A percentile compares a stretch with the other conserved stretches of the same genome.
phyloP scores from a whole-genome alignment of 2,113 vertebrate species.

The Oophaga pumilio region DNA sequence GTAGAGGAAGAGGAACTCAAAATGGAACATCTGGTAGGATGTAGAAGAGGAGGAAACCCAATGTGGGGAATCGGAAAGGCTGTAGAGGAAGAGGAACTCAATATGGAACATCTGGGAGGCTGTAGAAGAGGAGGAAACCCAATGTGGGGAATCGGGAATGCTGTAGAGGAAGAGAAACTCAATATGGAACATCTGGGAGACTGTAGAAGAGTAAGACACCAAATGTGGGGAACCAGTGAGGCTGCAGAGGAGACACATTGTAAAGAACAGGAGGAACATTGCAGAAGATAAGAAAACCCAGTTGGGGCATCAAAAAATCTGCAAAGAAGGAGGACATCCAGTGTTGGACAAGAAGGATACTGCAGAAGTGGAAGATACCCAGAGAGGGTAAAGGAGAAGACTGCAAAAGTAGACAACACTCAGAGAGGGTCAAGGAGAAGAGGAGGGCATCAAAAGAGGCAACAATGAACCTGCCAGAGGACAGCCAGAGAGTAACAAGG shows the following conservation, averaged over 20 bases:
- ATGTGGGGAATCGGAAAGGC: not conserved
- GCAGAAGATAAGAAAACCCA: not conserved
- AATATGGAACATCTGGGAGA: not conserved
- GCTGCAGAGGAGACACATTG: no score
- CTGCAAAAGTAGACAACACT: not conserved
- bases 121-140: not conserved
- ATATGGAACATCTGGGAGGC: not conserved
- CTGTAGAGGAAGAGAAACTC: not conserved
- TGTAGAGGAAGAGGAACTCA: not conserved
- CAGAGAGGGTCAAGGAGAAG: not conserved
- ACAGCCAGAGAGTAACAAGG: not conserved
- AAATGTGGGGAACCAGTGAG: not conserved
- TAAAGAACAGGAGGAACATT: no score
- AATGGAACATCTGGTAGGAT: not conserved
- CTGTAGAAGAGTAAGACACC: not conserved
- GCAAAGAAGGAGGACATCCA: not conserved
- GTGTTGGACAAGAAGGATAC: not conserved
- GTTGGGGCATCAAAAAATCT: not conserved
- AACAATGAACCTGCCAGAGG: not conserved
- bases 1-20: not conserved
- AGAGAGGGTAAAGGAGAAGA: not conserved
- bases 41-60: not conserved
- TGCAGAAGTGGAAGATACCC: not conserved
- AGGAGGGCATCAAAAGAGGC: not conserved
- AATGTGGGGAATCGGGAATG: not conserved